A percentile compares a stretch with the other conserved stretches of the same genome.
phyloP scores from a whole-genome alignment of 1,140 invertebrate species.

The Ptiloglossa arizonensis region DNA sequence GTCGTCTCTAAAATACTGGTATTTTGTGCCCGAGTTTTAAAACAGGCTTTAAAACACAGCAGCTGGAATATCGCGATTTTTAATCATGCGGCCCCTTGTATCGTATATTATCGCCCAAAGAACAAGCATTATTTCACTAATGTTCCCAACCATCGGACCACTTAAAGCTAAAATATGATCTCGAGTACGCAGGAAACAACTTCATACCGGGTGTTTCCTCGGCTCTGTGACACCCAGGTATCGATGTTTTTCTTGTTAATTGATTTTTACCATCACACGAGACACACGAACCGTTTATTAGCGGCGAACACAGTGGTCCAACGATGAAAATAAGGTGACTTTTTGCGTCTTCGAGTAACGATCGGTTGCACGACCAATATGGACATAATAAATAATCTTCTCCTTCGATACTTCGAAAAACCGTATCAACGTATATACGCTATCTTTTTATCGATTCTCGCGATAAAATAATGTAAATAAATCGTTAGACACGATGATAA shows the following conservation, averaged over 20 bases:
- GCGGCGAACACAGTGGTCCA: background rate
- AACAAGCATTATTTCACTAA: slow-evolving; percentile 42
- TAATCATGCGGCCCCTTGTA: slow-evolving; percentile 22
- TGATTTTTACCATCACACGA: slow-evolving; percentile 24
- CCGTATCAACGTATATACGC: background rate
- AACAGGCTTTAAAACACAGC: slow-evolving; percentile 27
- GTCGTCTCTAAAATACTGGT: slow-evolving; percentile 26
- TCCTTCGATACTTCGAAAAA: background rate
- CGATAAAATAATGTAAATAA: too few species aligned
- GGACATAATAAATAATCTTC: slow-evolving; percentile 31
- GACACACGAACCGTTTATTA: slow-evolving; percentile 24
- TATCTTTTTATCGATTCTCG: too few species aligned
- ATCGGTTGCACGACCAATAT: background rate
- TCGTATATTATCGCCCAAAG: slow-evolving; percentile 39
- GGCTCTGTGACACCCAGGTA: background rate
- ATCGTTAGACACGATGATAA: background rate
- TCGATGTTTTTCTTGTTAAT: slow-evolving; percentile 20
- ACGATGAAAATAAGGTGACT: background rate
- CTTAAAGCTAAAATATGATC: slow-evolving; percentile 41
- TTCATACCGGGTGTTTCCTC: slow-evolving; percentile 22
- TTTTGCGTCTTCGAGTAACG: slow-evolving; percentile 3
- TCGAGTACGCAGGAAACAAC: slow-evolving; percentile 6
- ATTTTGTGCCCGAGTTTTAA: slow-evolving; percentile 17
- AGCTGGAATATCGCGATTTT: slow-evolving; percentile 45
- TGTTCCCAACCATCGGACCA: slow-evolving; percentile 32